Evolutionary conservation across 2,888 invertebrate genomes (phyloP), one percentile per base, ranked within the genome.

Genomic region (Halictus ligatus): DNA sequence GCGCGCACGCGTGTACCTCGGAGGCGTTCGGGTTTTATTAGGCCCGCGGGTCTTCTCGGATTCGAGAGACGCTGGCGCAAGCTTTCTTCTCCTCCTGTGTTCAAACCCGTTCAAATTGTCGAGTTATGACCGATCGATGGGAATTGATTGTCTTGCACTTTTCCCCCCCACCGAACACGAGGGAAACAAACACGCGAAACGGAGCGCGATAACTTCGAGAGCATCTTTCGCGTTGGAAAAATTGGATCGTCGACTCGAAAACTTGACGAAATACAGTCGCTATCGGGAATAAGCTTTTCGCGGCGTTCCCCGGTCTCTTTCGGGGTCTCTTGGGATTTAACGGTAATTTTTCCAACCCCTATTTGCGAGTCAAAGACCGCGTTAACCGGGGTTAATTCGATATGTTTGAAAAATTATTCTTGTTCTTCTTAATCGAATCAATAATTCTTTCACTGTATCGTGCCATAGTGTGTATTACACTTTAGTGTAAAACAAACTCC

Each of bases 121-220:
- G 67, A 71, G 75, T 75, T 75, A 80, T 75, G 69, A 75, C 69
- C 69, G 43, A 75, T 75, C 75, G 74, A 80, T 75, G 50, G 69
- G 69, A 80, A 80, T 75, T 43, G 80, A 35, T 80, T 46, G 54
- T 54, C 54, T 80, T 69, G 67, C 80, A 75, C 48, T 80, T 80
- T 74, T 48, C 35, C 35, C 35, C 35, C 64, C 25, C 8, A 43
- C 43, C 43, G n/a, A 46, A 35, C 35, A 10, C 75, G 43, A 46
- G 48, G 74, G 13, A 74, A 74, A 72, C 80, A 80, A 80, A 78
- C 46, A 40, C 18, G 72, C 21, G 18, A 72, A 67, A 43, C n/a
- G 43, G 43, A 21, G 25, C 43, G 18, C 54, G 72, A 78, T 78
- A 25, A 72, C 58, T 43, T 72, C 29, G 13, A 43, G 46, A 58